Conservation (phyloP, 2,113 vertebrate genomes). For the Eretmochelys imbricata region DNA sequence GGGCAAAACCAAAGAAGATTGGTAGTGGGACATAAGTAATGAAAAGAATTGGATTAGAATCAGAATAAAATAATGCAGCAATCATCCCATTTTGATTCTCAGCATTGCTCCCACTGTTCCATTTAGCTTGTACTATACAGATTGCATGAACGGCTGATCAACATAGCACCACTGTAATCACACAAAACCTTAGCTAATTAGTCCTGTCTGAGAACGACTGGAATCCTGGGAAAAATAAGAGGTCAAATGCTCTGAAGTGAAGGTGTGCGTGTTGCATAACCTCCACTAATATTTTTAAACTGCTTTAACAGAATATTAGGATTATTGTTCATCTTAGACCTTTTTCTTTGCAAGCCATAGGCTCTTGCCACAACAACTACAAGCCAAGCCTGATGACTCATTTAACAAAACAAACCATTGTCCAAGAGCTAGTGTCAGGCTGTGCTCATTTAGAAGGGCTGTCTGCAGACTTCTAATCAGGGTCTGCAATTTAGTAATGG, state of each 20-base stretch:
- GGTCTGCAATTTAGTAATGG: background rate
- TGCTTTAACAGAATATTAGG: background rate
- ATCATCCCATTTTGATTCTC: fast-evolving
- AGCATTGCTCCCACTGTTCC: fast-evolving
- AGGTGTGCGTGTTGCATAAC: background rate
- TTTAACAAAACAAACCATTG: conserved; percentile 46
- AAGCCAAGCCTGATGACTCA: conserved; percentile 54
- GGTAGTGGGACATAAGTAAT: conserved; percentile 25
- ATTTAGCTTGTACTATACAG: background rate
- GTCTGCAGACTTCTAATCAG: conserved; percentile 47
- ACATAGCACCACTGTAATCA: background rate
- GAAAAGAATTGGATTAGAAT: background rate
- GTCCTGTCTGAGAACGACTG: background rate
- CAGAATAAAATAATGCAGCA: background rate
- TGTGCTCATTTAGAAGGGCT: conserved; percentile 36
- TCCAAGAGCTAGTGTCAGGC: conserved; percentile 34
- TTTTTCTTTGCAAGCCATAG: conserved; percentile 35
- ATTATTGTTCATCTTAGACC: background rate
- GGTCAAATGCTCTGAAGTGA: background rate
- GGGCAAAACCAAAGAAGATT: conserved; percentile 35
- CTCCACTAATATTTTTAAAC: background rate
- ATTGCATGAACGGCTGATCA: background rate
- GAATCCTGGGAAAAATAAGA: background rate
- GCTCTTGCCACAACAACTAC: background rate
- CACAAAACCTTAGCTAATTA: background rate